Base-by-base conservation (phyloP, 2,113 vertebrate species). In the Sinocyclocheilus anshuiensis region DNA sequence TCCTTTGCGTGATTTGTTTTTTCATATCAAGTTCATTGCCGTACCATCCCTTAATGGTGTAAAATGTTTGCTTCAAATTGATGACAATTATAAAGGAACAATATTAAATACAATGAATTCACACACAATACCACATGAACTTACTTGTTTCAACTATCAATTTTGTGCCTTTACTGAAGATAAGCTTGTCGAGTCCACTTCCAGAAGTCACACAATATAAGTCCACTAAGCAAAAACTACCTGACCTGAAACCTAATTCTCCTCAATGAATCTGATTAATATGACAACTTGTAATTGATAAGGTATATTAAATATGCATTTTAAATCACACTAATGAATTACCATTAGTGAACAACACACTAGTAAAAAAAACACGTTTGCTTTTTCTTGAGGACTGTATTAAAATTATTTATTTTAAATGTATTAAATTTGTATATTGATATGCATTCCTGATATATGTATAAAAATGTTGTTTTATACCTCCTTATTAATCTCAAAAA, bases 101-200 rank as follows among this genome's bases (percentile, higher is more conserved):
- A 53, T 29, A 77, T 36, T 2, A 7, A 13, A 36, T 59, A 12
- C 53, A n/a, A 33, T 26, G 63, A 65, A 65, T 26, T 26, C 12
- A 26, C 4, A 29, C 24, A 65, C 2, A 81, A 42, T 61, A 65
- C 7, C 1, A 33, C 29, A 33, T 33, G 29, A 50, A 86, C 85
- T 88, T 84, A 86, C 81, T 79, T 26, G 65, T 59, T 24, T 90
- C 36, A 42, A 88, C 74, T 26, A 76, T 67, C 33, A 85, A 16
- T 26, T 4, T 33, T n/a, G 77, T 76, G 29, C 87, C 87, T 36
- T 42, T 42, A 2, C 74, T 74, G 76, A 88, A 90, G 63, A 87
- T 39, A 6, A 86, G 57, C 53, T 75, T 84, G 2, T 85, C 20
- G 22, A 3, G 13, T 69, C 42, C 79, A 77, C 39, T 16, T 84